Percentiles rank a stretch among this genome's conserved stretches.
phyloP scores from a whole-genome alignment of 2,888 invertebrate species.

The Leptopilina drosophilae region DNA sequence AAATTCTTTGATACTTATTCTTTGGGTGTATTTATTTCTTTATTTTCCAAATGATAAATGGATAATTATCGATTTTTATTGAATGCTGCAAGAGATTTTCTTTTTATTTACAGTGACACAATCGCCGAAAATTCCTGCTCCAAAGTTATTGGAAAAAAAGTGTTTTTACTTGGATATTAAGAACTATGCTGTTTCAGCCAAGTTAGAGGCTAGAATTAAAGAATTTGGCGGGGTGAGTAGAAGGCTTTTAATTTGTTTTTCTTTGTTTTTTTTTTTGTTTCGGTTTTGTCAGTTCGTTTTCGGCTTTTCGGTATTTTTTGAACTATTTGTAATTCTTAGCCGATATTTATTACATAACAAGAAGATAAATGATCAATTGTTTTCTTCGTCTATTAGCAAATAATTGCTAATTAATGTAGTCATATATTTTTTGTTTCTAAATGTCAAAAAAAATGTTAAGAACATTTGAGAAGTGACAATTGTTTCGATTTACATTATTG shows the following conservation, averaged over 20 bases:
- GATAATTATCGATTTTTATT: no score
- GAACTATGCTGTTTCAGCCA: slow-evolving; percentile 82
- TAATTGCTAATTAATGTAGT: no score
- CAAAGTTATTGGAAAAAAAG: slow-evolving; percentile 82
- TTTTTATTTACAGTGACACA: slow-evolving; percentile 64
- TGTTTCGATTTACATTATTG: no score
- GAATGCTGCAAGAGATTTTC: background rate
- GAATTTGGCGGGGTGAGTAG: slow-evolving; percentile 85
- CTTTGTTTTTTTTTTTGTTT: background rate
- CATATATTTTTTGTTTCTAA: no score
- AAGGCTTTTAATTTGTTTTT: slow-evolving; percentile 4
- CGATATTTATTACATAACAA: no score
- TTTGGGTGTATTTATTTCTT: background rate
- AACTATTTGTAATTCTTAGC: no score
- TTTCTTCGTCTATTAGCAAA: no score
- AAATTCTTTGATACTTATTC: slow-evolving; percentile 7
- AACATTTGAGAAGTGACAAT: no score
- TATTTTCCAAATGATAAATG: background rate
- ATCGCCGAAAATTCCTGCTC: slow-evolving; percentile 78
- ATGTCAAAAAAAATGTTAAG: no score
- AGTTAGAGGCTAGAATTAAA: slow-evolving; percentile 84
- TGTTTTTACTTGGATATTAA: slow-evolving; percentile 88
- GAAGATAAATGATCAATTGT: no score
- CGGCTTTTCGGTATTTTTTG: no score
- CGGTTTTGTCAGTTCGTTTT: no score